Evolutionary conservation across 2,797 vertebrate genomes (phyloP), one percentile per base, ranked within the genome.

Genomic region (Muscicapa comitata): DNA sequence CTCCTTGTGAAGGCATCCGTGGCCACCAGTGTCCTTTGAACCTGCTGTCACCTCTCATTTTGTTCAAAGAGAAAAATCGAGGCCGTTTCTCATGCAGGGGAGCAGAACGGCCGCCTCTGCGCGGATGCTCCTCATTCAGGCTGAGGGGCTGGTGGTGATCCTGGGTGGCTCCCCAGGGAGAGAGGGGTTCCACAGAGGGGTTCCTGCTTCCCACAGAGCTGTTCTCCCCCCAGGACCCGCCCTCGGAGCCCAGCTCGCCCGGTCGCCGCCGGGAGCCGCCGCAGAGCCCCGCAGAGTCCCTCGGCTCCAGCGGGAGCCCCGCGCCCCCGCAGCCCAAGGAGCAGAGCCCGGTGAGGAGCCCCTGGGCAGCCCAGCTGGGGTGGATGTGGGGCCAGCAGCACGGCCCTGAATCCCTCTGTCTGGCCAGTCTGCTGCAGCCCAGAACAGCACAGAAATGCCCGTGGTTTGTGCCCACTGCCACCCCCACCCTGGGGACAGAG

Each of bases 251-350:
- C 0, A 92, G 98, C 48, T 97, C 98, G 2, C 98, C 98, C 11
- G 96, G 98, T 13, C 98, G 97, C 20, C 98, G 98, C 53, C 98
- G 96, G 92, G 99, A 99, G 88, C 86, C 98, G 1, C 98, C 98
- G 0, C 97, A 97, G 47, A 99, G 99, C 81, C 99, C 99, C 0
- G 95, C 97, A 35, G 35, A 35, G 38, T 98, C 99, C 38, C 38
- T 38, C 38, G 38, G 14, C 38, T 38, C 38, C 38, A 98, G 98
- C 63, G 97, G 97, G 33, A 98, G 98, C 95, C 90, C 98, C 4
- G 96, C 98, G 0, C 98, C 98, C 15, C 97, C 97, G 48, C 98
- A 98, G 95, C 58, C 73, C 68, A 99, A 99, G 97, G 99, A 99
- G 10, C 80, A 94, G 4, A 82, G 95, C 58, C 98, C 98, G 98